Percentiles rank a stretch among this genome's conserved stretches.
Evolutionary conservation across 2,113 vertebrate species (phyloP).

Genomic region (Pyrgilauda ruficollis): DNA sequence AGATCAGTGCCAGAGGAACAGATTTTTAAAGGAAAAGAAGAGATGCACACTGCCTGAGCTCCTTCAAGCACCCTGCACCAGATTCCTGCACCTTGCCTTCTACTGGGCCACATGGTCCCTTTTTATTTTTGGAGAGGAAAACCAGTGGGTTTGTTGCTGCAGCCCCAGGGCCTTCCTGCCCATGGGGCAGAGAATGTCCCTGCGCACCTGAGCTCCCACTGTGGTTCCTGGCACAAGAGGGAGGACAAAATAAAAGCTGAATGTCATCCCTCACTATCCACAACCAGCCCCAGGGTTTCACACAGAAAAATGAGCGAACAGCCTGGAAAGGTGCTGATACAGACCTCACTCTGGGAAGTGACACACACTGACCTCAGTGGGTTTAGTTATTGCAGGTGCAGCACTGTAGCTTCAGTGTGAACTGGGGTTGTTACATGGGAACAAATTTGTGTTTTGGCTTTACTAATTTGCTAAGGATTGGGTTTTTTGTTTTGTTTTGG

Average conservation of each 20-base stretch:
- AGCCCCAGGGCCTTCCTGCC: neutral
- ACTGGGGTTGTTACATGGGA: neutral
- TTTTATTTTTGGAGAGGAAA: neutral
- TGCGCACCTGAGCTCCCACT: neutral
- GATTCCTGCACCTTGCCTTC: neutral
- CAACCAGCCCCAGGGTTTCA: neutral
- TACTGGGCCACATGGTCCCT: neutral
- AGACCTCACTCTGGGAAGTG: neutral
- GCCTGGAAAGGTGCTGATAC: neutral
- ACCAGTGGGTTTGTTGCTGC: neutral
- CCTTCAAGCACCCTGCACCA: neutral
- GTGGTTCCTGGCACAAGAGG: neutral
- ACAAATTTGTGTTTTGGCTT: constrained; percentile 5
- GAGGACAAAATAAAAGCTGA: neutral
- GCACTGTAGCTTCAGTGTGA: neutral
- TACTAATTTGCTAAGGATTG: neutral
- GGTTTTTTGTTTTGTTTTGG: neutral
- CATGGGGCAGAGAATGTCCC: neutral
- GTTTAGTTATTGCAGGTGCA: neutral
- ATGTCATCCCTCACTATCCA: neutral
- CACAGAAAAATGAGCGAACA: neutral
- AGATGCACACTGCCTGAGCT: neutral
- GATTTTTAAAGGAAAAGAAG: neutral
- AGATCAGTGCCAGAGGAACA: neutral
- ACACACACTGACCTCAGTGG: accelerated